A percentile compares a stretch with the other conserved stretches of the same genome.
phyloP scores from a whole-genome alignment of 1,140 invertebrate genomes.

The Drosophila insularis region DNA sequence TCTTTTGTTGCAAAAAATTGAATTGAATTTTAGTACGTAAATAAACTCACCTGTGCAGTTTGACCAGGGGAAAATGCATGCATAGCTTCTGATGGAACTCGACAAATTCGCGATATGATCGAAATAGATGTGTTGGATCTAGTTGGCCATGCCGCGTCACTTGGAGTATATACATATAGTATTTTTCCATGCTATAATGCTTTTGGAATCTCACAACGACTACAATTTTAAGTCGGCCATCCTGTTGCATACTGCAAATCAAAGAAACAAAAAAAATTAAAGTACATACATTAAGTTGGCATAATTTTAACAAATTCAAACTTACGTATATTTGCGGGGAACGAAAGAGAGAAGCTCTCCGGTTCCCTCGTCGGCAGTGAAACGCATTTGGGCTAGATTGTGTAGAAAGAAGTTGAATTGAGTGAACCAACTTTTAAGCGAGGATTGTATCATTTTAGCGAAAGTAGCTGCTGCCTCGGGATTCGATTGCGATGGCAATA shows the following conservation, averaged over 20 bases:
- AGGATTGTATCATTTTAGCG: slow-evolving; percentile 95
- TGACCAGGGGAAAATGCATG: slow-evolving; percentile 94
- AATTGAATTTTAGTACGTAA: no score
- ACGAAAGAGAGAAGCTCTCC: slow-evolving; percentile 95
- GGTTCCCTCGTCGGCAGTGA: slow-evolving; percentile 92
- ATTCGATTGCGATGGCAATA: slow-evolving; percentile 95
- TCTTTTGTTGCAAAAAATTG: no score
- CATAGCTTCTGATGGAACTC: slow-evolving; percentile 98
- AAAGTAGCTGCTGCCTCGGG: slow-evolving; percentile 97
- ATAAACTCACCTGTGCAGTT: slow-evolving; percentile 88
- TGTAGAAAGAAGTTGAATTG: slow-evolving; percentile 99
- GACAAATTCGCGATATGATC: slow-evolving; percentile 97
- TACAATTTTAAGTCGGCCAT: slow-evolving; percentile 94
- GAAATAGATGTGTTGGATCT: slow-evolving; percentile 93
- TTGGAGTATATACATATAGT: slow-evolving; percentile 97
- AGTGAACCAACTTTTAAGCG: slow-evolving; percentile 93
- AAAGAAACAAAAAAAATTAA: not conserved
- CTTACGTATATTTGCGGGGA: slow-evolving; percentile 95
- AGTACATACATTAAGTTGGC: not conserved
- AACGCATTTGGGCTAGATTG: slow-evolving; percentile 96
- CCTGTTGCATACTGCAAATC: slow-evolving; percentile 89
- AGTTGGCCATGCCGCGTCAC: slow-evolving; percentile 92
- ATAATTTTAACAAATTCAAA: not conserved
- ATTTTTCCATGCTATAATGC: slow-evolving; percentile 98
- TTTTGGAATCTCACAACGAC: slow-evolving; percentile 96